Evolutionary conservation across 1,140 invertebrate genomes (phyloP).

Genomic region (Hydropsyche tenuis): DNA sequence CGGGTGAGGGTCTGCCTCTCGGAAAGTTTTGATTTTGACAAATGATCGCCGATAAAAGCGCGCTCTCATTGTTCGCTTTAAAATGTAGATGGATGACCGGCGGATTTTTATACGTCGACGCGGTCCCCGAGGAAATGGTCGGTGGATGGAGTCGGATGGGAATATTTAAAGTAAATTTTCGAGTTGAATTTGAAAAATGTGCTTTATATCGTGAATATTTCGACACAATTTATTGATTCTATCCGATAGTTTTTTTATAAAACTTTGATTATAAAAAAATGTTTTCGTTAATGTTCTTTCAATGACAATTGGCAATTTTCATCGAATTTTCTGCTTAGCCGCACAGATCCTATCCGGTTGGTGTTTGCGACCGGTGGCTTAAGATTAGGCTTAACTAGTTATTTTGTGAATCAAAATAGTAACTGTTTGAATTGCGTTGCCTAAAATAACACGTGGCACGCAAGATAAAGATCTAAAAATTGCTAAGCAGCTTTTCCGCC

Average conservation of each 20-base stretch:
- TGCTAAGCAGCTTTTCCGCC: slow-evolving; percentile 23
- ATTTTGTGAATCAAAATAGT: slow-evolving; percentile 18
- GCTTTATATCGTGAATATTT: no score
- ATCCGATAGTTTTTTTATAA: no score
- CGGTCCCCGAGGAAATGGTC: background rate
- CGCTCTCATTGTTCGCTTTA: slow-evolving; percentile 38
- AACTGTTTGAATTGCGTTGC: slow-evolving; percentile 21
- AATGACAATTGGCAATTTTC: background rate
- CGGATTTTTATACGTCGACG: background rate
- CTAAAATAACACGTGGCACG: slow-evolving; percentile 3
- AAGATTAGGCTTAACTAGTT: slow-evolving; percentile 16
- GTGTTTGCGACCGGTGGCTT: background rate
- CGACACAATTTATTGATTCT: no score
- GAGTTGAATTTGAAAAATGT: no score
- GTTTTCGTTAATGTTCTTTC: background rate
- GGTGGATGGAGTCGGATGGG: no score
- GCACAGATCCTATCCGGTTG: background rate
- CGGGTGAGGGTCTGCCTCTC: background rate
- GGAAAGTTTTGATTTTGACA: slow-evolving; percentile 39
- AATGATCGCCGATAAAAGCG: slow-evolving; percentile 30
- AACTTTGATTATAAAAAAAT: no score
- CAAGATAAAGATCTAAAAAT: slow-evolving; percentile 19
- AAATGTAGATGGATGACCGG: slow-evolving; percentile 33
- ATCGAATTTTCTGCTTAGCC: background rate
- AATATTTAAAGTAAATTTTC: no score